These are phyloP conservation scores for Protonemura montana DNA, from an alignment of 2,888 invertebrate species.

Conservation along the genomic window DNA sequence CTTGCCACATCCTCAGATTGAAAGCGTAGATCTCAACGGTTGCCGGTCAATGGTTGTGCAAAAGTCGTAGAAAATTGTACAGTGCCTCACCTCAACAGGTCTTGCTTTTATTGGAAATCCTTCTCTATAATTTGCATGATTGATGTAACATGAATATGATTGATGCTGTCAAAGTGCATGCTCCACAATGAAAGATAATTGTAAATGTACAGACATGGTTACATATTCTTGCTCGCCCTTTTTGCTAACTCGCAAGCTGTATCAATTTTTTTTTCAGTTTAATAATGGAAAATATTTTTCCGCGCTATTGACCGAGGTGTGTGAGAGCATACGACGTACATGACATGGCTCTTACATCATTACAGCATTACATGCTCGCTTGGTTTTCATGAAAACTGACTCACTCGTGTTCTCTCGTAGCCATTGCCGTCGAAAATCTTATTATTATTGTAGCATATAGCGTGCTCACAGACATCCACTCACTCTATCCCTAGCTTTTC, in stretches of 20 bases:
- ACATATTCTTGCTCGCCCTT: neutral
- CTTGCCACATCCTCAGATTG: neutral
- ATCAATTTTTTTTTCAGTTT: neutral
- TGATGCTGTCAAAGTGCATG: conserved; percentile 29
- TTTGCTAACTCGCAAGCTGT: neutral
- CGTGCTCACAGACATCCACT: neutral
- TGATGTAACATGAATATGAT: conserved; percentile 16
- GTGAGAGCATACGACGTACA: neutral
- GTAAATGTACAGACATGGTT: conserved; percentile 32
- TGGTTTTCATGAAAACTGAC: neutral
- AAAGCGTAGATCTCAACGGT: neutral
- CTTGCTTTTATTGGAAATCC: conserved; percentile 16
- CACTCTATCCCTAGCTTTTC: neutral
- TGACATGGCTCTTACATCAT: conserved; percentile 30
- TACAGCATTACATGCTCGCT: conserved; percentile 20
- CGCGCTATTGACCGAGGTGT: conserved; percentile 20
- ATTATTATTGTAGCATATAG: neutral
- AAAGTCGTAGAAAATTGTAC: neutral
- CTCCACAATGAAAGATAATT: conserved; percentile 23
- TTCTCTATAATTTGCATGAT: conserved; percentile 30
- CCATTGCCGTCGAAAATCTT: neutral
- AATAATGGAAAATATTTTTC: conserved; percentile 30
- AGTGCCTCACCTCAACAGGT: neutral
- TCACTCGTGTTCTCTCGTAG: neutral
- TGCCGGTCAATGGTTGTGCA: neutral